phyloP scores from a whole-genome alignment of 2,888 invertebrate genomes.

The Phengaris alcon region DNA sequence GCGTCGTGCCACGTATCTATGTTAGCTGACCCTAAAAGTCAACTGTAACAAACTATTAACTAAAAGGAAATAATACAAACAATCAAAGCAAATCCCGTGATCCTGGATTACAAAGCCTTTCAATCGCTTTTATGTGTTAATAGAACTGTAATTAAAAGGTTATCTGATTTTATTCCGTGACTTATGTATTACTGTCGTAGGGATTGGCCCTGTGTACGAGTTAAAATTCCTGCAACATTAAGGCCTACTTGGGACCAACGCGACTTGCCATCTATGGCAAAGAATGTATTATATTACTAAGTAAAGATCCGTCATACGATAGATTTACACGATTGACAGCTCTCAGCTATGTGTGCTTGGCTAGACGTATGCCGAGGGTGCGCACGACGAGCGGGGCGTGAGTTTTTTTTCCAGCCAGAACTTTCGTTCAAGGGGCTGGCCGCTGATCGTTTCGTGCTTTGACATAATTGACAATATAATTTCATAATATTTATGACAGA shows the following conservation, averaged over 20 bases:
- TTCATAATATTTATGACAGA: too few species aligned
- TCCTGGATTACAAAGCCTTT: conserved; percentile 1
- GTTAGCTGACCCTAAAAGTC: background rate
- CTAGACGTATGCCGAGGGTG: too few species aligned
- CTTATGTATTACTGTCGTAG: background rate
- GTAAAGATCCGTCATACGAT: too few species aligned
- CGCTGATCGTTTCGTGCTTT: too few species aligned
- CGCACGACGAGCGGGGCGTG: too few species aligned
- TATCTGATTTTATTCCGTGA: background rate
- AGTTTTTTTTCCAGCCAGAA: too few species aligned
- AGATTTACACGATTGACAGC: too few species aligned
- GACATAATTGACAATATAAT: too few species aligned
- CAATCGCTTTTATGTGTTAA: conserved; percentile 14
- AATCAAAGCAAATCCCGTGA: conserved; percentile 5
- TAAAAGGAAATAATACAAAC: background rate
- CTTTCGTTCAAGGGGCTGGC: too few species aligned
- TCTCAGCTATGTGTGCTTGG: too few species aligned
- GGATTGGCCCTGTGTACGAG: background rate
- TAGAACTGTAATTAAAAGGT: conserved; percentile 13
- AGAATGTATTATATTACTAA: too few species aligned
- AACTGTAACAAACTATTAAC: background rate
- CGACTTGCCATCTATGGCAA: background rate
- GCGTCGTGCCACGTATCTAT: too few species aligned
- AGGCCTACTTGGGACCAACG: background rate
- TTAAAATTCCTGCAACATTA: background rate